Evolutionary conservation across 2,797 vertebrate genomes (phyloP), one percentile per base, ranked within the genome.

Genomic region (Enteromius treurensis): DNA sequence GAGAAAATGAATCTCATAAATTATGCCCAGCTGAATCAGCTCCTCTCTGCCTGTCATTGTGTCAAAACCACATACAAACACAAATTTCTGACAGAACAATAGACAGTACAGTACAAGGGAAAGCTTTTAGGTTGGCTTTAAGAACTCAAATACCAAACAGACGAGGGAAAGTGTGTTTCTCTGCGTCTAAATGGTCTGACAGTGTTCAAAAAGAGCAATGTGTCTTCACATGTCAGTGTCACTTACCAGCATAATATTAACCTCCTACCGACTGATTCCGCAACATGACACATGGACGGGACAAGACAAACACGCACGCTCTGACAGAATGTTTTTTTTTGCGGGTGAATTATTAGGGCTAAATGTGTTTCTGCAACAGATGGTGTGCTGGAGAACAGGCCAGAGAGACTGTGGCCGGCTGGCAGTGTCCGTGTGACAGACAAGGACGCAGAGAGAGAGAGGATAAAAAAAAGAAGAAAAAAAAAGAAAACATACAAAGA

Each of bases 361-460:
- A 90, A 89, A 87, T 75, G 65, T 17, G 47, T 53, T 80, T 69
- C 74, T 65, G 81, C 77, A 83, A 84, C 90, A 90, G 90, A 90
- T 89, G 90, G 89, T 79, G 62, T 69, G 82, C 60, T 60, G 9
- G 55, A 77, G 81, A 68, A 62, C 71, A 53, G 80, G 70, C 58
- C 80, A 82, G 70, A 79, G 68, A 86, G 71, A 83, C 68, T 64
- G 55, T 71, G 47, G 45, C 13, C 40, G 53, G 51, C 67, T 83
- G 87, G 40, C 58, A 68, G 42, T 51, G 26, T 47, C 42, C 29
- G 62, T 29, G 83, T 32, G 21, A 76, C 42, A 79, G 77, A 81
- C 71, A 88, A 65, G 58, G 86, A 80, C 60, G 77, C 11, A 40
- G n/a, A 65, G 62, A 84, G 62, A 84, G 21, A 70, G 40, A 83